A percentile compares a stretch with the other conserved stretches of the same genome.
Evolutionary conservation across 2,113 vertebrate species (phyloP).

Genomic region (Bambusicola thoracicus): DNA sequence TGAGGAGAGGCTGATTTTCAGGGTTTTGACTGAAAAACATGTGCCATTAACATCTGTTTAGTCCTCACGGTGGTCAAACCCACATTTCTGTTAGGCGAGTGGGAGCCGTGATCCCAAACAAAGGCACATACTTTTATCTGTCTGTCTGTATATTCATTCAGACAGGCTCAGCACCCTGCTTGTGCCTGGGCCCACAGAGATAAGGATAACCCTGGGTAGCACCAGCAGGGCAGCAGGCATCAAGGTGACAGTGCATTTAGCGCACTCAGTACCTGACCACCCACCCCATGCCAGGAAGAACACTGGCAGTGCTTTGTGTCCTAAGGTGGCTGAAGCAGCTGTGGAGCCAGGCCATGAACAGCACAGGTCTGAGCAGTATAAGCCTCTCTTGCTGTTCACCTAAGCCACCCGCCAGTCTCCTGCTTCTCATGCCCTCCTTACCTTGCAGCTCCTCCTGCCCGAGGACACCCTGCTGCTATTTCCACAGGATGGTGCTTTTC

Average conservation of each 20-base stretch:
- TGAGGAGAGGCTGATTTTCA: background rate
- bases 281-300: background rate
- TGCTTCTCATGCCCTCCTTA: background rate
- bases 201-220: background rate
- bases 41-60: background rate
- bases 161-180: background rate
- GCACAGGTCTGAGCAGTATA: background rate
- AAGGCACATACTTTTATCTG: background rate
- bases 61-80: background rate
- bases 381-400: background rate
- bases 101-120: background rate
- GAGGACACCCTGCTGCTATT: background rate
- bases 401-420: background rate
- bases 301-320: accelerated
- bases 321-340: background rate
- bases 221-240: background rate
- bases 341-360: background rate
- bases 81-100: background rate
- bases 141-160: background rate
- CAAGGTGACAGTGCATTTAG: background rate
- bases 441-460: background rate
- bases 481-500: background rate
- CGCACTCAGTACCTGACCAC: background rate
- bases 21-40: background rate
- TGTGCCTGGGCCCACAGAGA: background rate